These are phyloP conservation scores for Sphaerodactylus townsendi DNA, from an alignment of 2,113 vertebrate genomes.

Conservation along the genomic window DNA sequence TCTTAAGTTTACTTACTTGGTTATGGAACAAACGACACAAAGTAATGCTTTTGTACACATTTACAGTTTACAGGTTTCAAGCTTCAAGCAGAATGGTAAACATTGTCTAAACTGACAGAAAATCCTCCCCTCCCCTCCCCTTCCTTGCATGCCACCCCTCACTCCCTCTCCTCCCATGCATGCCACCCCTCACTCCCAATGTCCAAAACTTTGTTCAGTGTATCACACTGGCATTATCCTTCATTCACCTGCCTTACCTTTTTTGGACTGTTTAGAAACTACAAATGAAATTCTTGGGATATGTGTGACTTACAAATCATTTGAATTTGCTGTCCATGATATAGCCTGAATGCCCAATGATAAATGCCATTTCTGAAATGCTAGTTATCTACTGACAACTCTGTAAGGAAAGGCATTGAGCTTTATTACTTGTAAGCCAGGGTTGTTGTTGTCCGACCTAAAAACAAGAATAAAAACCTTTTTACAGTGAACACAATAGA, in stretches of 20 bases:
- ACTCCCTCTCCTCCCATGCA: too few species aligned
- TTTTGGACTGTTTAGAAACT: neutral
- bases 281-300: neutral
- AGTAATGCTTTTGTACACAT: too few species aligned
- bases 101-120: too few species aligned
- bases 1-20: too few species aligned
- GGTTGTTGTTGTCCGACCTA: constrained; percentile 22
- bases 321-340: neutral
- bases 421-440: constrained; percentile 37
- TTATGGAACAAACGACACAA: too few species aligned
- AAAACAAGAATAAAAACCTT: constrained; percentile 47
- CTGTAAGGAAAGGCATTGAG: constrained; percentile 40
- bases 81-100: too few species aligned
- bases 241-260: neutral
- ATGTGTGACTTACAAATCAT: neutral
- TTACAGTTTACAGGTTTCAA: too few species aligned
- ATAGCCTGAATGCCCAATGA: constrained; percentile 20
- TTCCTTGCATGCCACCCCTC: too few species aligned
- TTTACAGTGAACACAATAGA: constrained; percentile 52
- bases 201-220: neutral
- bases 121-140: too few species aligned
- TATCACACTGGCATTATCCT: neutral
- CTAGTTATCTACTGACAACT: constrained; percentile 56
- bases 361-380: constrained; percentile 40
- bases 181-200: too few species aligned